phyloP scores from a whole-genome alignment of 2,888 invertebrate species.

The Schrankia costaestrigalis region DNA sequence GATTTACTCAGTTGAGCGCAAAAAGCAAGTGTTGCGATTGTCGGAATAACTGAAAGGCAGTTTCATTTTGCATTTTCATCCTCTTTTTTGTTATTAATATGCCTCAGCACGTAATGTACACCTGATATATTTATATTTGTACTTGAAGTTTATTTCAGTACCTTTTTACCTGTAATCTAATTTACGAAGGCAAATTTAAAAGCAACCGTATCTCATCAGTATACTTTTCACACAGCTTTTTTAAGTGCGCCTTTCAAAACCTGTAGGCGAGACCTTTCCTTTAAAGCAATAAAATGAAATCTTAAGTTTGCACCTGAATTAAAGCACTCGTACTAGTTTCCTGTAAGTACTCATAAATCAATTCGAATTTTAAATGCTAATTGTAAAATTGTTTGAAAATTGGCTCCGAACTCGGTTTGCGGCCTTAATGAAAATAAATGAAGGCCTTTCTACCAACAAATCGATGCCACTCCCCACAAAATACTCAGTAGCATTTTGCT shows the following conservation, averaged over 20 bases:
- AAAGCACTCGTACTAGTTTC: too few relatives aligned
- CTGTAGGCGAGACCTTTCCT: slow-evolving; percentile 7
- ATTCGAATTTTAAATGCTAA: too few relatives aligned
- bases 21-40: slow-evolving; percentile 32
- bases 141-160: too few relatives aligned
- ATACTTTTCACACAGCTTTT: too few relatives aligned
- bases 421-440: slow-evolving; percentile 39
- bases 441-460: slow-evolving; percentile 29
- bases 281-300: slow-evolving; percentile 9
- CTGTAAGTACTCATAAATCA: too few relatives aligned
- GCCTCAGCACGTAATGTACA: too few relatives aligned
- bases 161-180: too few relatives aligned
- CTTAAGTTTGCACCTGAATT: slow-evolving; percentile 11
- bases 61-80: background rate
- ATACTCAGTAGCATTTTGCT: slow-evolving; percentile 23
- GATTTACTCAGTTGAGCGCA: slow-evolving; percentile 29
- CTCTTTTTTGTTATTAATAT: too few relatives aligned
- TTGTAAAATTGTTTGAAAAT: slow-evolving; percentile 10
- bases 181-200: too few relatives aligned
- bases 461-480: slow-evolving; percentile 22
- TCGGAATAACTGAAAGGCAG: slow-evolving; percentile 4
- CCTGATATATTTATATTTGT: too few relatives aligned
- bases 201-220: too few relatives aligned
- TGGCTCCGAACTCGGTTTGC: slow-evolving; percentile 18
- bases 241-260: background rate